These are phyloP conservation scores for Passer domesticus DNA, from an alignment of 2,113 vertebrate species.

Conservation along the genomic window DNA sequence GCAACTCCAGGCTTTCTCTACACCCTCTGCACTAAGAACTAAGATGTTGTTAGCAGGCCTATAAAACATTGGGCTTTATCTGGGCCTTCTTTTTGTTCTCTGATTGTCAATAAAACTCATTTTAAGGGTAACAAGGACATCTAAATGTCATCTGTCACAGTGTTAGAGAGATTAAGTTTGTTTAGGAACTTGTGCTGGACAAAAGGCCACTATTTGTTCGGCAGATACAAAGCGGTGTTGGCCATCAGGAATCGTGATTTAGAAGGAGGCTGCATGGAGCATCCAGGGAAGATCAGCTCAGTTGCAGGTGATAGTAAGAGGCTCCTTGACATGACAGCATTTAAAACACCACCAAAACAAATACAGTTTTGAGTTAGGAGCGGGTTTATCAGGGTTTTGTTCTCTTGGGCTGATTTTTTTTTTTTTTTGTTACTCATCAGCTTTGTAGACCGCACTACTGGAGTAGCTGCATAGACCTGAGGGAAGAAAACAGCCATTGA, in stretches of 20 bases:
- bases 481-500: conserved; percentile 70
- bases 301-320: conserved; percentile 80
- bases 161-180: conserved; percentile 91
- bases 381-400: not conserved
- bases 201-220: conserved; percentile 85
- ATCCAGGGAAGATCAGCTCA: conserved; percentile 81
- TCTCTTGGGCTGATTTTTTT: not conserved
- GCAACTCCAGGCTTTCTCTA: conserved; percentile 91
- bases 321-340: conserved; percentile 67
- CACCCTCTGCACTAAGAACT: conserved; percentile 81
- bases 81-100: conserved; percentile 86
- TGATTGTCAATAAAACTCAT: conserved; percentile 89
- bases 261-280: conserved; percentile 71
- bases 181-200: conserved; percentile 87
- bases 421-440: not conserved
- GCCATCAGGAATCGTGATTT: conserved; percentile 80
- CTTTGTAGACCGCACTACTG: not conserved
- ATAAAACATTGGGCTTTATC: conserved; percentile 87
- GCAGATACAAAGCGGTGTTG: conserved; percentile 81
- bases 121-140: conserved; percentile 90
- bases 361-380: conserved; percentile 51
- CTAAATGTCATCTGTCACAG: conserved; percentile 88
- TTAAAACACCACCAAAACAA: conserved; percentile 66
- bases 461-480: conserved; percentile 42
- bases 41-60: conserved; percentile 85